These are phyloP conservation scores for Ciconia nigra DNA, from an alignment of 2,797 vertebrate species.

Conservation along the genomic window DNA sequence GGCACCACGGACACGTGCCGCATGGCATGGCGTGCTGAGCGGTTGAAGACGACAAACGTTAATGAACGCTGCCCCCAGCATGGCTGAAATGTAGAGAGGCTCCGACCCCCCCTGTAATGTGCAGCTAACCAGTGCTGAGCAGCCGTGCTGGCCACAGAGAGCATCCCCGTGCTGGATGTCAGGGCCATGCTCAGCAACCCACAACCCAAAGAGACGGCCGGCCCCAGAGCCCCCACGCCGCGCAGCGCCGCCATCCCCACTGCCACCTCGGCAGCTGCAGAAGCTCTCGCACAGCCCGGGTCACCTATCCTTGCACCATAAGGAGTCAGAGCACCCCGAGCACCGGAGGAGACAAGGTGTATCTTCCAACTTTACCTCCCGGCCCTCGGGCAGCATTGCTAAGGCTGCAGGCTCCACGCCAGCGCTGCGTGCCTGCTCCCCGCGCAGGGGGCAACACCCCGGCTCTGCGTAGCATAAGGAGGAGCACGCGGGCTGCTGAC, in stretches of 20 bases:
- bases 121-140: not conserved
- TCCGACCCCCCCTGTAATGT: fast-evolving
- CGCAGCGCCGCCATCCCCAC: not conserved
- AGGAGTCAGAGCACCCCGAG: not conserved
- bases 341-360: fast-evolving
- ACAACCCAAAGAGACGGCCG: fast-evolving
- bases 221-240: not conserved
- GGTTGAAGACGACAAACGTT: fast-evolving
- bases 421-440: not conserved
- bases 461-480: fast-evolving
- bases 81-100: fast-evolving
- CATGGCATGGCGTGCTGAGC: fast-evolving
- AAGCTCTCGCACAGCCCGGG: not conserved
- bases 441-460: not conserved
- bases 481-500: not conserved
- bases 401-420: not conserved
- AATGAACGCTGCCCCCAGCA: too few species aligned
- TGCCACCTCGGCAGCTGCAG: not conserved
- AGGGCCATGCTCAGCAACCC: not conserved
- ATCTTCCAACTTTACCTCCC: not conserved
- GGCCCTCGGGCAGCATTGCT: not conserved
- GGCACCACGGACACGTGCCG: fast-evolving
- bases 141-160: not conserved
- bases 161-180: not conserved
- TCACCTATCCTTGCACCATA: not conserved